phyloP scores from a whole-genome alignment of 2,797 vertebrate species.

The Eupleurogrammus muticus region DNA sequence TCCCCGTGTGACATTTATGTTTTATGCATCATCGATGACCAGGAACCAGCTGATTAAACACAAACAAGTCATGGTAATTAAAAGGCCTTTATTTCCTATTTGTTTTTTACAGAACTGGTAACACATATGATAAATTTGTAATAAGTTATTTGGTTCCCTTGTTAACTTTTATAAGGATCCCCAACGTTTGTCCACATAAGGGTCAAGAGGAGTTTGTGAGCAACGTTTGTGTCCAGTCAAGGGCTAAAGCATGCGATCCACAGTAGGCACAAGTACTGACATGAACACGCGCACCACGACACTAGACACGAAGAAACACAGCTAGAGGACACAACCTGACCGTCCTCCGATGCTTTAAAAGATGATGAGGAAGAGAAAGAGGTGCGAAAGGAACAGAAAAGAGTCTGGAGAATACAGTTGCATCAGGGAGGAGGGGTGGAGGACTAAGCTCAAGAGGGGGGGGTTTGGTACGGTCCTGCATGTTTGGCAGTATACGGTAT shows the following conservation, averaged over 20 bases:
- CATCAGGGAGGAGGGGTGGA: constrained; percentile 66
- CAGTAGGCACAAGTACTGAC: constrained; percentile 88
- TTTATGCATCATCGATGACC: constrained; percentile 15
- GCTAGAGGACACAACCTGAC: constrained; percentile 81
- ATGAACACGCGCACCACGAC: constrained; percentile 87
- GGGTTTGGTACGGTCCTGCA: constrained; percentile 70
- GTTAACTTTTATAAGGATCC: constrained; percentile 84
- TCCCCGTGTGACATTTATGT: constrained; percentile 29
- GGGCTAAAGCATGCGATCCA: constrained; percentile 89
- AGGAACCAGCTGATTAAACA: constrained; percentile 43
- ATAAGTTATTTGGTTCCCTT: constrained; percentile 89
- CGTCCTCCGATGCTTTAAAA: constrained; percentile 78
- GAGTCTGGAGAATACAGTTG: constrained; percentile 66
- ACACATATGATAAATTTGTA: constrained; percentile 88
- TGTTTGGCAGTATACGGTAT: constrained; percentile 79
- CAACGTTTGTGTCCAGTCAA: constrained; percentile 86
- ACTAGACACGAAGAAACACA: constrained; percentile 84
- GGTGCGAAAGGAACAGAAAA: constrained; percentile 39
- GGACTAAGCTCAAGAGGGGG: constrained; percentile 60
- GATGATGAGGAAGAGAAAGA: constrained; percentile 68
- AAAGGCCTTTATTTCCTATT: constrained; percentile 90
- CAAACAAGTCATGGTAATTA: constrained; percentile 80
- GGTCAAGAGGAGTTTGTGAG: constrained; percentile 85
- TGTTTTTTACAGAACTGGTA: constrained; percentile 87
- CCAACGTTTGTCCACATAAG: constrained; percentile 82